Conservation (phyloP, 2,113 vertebrate genomes). For the Hippoglossus stenolepis region DNA sequence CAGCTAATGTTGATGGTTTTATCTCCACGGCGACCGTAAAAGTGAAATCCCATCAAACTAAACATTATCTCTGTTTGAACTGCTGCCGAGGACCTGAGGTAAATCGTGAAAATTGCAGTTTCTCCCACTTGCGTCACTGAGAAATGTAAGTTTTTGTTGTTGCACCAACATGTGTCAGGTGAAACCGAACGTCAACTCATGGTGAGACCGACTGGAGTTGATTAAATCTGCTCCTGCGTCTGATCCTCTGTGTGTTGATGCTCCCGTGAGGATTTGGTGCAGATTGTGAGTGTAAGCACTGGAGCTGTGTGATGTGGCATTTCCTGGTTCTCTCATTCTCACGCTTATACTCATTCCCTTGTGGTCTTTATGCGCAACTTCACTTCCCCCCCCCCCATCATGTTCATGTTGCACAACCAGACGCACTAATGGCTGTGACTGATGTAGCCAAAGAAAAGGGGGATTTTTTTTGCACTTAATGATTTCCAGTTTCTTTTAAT, state of each 20-base stretch:
- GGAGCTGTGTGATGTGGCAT: conserved; percentile 31
- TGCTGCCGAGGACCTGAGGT: neutral
- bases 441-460: neutral
- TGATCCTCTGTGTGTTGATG: conserved; percentile 30
- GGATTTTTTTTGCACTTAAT: neutral
- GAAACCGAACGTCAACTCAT: too few species aligned
- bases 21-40: neutral
- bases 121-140: neutral
- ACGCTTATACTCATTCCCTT: conserved; percentile 46
- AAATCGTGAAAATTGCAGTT: too few species aligned
- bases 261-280: conserved; percentile 34
- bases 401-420: conserved; percentile 26
- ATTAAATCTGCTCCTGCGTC: conserved; percentile 4
- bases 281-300: conserved; percentile 18
- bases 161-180: too few species aligned
- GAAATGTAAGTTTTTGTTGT: too few species aligned
- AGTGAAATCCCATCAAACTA: neutral
- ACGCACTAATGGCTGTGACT: neutral
- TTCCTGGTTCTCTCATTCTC: conserved; percentile 69
- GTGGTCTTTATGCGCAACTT: neutral
- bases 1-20: too few species aligned
- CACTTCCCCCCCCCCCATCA: neutral
- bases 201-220: too few species aligned
- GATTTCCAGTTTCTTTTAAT: neutral
- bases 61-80: neutral